Conservation (phyloP, 2,797 vertebrate genomes). For the Sebastes goodei region DNA sequence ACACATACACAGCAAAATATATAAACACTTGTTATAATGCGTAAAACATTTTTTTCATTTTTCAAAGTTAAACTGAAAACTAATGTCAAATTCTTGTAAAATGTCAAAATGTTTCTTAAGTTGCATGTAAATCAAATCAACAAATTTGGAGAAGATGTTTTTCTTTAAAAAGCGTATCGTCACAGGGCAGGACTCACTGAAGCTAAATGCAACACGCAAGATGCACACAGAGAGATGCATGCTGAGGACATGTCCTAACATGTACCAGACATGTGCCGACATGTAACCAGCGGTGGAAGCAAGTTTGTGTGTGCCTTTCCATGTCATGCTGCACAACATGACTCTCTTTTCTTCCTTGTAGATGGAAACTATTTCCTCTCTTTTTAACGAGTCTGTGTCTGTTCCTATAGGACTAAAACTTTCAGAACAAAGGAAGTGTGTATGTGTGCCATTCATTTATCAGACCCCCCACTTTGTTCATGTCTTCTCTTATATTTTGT, state of each 20-base stretch:
- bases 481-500: background rate
- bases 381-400: background rate
- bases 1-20: background rate
- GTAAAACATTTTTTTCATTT: too few relatives aligned
- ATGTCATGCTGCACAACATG: background rate
- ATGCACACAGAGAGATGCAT: background rate
- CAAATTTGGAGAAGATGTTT: background rate
- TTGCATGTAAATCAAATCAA: background rate
- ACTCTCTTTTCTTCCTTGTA: background rate
- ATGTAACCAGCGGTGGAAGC: background rate
- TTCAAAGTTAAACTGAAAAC: background rate
- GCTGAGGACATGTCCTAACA: constrained; percentile 52
- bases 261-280: constrained; percentile 34
- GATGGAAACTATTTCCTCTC: background rate
- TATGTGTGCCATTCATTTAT: background rate
- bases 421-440: background rate
- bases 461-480: background rate
- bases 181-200: background rate
- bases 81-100: background rate
- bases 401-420: background rate
- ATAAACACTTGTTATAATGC: background rate
- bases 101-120: background rate
- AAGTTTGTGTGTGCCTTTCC: background rate
- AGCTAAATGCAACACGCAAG: background rate
- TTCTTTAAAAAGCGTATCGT: background rate